Base-by-base conservation (phyloP, 1,140 invertebrate genomes). In the Mesaphorura yosii region DNA sequence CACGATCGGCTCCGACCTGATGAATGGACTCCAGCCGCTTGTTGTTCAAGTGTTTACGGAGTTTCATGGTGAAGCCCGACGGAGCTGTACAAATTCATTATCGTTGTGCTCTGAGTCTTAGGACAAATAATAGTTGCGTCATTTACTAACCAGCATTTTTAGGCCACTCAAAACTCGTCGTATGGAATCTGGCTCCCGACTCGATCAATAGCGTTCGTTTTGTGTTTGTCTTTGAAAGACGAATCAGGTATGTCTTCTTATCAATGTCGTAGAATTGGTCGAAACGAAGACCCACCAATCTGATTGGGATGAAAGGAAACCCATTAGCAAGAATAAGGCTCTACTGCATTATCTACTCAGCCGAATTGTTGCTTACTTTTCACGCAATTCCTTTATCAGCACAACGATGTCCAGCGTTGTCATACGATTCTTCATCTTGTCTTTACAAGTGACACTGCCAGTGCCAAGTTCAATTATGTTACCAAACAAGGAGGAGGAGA, bases 231-330 rank as follows among this genome's bases (percentile, higher is more conserved):
- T 78, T 73, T 67, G 87, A 83, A 20, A 99, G 74, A 61, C 87
- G 81, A 57, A 99, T 86, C 7, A 98, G 76, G 73, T 98, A 98
- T 0, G 91, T 95, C 70, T 91, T 94, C 67, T 86, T 83, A 70
- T 98, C 93, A 52, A 98, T 82, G 70, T 98, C 95, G 73, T 98
- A 99, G 17, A 98, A 80, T 73, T 98, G 94, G 67, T 88, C 86
- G 1, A 98, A 88, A 66, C 95, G 74, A 82, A 94, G 85, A 25
- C 92, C 90, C 60, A 91, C 71, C 49, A 88, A 73, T 61, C 88
- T 92, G 65, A 52, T 75, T 12, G 19, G 28, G n/a, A 49, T 22
- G 38, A 41, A 48, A 2, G 25, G 23, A 19, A 42, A 46, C 7
- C 20, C 12, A 22, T 20, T 41, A 28, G 10, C 25, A 19, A 37